Percentiles rank a stretch among this genome's conserved stretches.
Evolutionary conservation across 2,113 vertebrate species (phyloP).

Genomic region (Marmota monax): DNA sequence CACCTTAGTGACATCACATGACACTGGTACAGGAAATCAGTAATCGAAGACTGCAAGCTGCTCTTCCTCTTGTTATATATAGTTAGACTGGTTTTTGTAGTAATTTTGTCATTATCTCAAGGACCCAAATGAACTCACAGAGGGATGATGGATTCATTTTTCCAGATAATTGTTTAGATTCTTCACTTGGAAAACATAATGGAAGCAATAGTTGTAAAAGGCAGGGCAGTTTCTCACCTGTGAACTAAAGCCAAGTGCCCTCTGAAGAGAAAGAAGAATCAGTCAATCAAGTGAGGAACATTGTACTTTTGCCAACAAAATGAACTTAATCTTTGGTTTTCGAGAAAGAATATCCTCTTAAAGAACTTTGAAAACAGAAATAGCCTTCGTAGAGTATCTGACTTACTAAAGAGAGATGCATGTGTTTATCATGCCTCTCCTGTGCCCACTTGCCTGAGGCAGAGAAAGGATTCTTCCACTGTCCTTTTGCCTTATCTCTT

Average conservation of each 20-base stretch:
- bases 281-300: slow-evolving; percentile 51
- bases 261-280: slow-evolving; percentile 9
- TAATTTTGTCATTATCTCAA: neutral
- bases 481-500: slow-evolving; percentile 80
- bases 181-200: neutral
- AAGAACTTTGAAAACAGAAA: slow-evolving; percentile 79
- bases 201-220: neutral
- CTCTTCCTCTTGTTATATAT: neutral
- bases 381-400: slow-evolving; percentile 54
- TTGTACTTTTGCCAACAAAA: slow-evolving; percentile 69
- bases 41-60: neutral
- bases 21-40: neutral
- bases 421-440: slow-evolving; percentile 80
- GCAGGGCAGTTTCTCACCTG: neutral
- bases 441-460: slow-evolving; percentile 77
- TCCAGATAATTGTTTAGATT: neutral
- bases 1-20: neutral
- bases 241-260: slow-evolving; percentile 5
- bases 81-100: neutral
- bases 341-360: slow-evolving; percentile 71
- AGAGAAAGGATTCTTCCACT: slow-evolving; percentile 72
- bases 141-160: neutral
- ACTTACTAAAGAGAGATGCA: slow-evolving; percentile 74
- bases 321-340: slow-evolving; percentile 79
- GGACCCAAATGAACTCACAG: neutral